Percentiles rank a stretch among this genome's conserved stretches.
Evolutionary conservation across 1,140 invertebrate species (phyloP).

Genomic region (Drosophila nigromelanica): DNA sequence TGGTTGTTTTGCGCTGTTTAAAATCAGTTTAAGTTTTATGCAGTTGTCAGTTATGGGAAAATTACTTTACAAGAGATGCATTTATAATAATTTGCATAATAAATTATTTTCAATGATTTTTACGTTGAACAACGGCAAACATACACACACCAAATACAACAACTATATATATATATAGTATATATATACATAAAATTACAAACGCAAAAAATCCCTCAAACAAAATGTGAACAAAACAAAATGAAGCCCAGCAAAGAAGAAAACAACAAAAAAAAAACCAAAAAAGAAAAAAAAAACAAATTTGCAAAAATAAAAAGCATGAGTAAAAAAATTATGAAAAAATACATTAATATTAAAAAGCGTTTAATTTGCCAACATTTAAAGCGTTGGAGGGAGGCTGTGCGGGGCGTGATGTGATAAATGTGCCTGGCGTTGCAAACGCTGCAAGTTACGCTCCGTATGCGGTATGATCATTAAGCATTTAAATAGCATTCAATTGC

Average conservation of each 20-base stretch:
- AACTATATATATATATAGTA: conserved; percentile 9
- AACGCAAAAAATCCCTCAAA: conserved; percentile 49
- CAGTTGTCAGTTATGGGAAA: conserved; percentile 72
- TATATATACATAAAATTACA: conserved; percentile 45
- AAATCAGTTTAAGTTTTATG: conserved; percentile 72
- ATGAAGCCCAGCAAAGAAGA: conserved; percentile 47
- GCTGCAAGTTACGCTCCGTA: conserved; percentile 47
- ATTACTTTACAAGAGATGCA: conserved; percentile 71
- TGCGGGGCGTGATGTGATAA: conserved; percentile 49
- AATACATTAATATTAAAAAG: conserved; percentile 79
- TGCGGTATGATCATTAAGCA: conserved; percentile 65
- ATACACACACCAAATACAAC: conserved; percentile 34
- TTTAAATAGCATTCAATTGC: conserved; percentile 72
- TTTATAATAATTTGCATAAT: conserved; percentile 81
- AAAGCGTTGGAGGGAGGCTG: conserved; percentile 28
- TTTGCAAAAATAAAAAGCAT: conserved; percentile 60
- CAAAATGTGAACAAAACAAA: conserved; percentile 51
- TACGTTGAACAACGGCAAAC: conserved; percentile 33
- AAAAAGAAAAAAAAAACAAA: conserved; percentile 38
- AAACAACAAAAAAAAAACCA: conserved; percentile 30
- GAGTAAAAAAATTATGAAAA: conserved; percentile 53
- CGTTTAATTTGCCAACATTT: conserved; percentile 74
- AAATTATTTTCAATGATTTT: conserved; percentile 80
- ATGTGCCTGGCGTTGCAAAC: conserved; percentile 61
- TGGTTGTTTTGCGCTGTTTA: conserved; percentile 58